Conservation (phyloP, 2,797 vertebrate species). For the Tenualosa thibaudeaui region DNA sequence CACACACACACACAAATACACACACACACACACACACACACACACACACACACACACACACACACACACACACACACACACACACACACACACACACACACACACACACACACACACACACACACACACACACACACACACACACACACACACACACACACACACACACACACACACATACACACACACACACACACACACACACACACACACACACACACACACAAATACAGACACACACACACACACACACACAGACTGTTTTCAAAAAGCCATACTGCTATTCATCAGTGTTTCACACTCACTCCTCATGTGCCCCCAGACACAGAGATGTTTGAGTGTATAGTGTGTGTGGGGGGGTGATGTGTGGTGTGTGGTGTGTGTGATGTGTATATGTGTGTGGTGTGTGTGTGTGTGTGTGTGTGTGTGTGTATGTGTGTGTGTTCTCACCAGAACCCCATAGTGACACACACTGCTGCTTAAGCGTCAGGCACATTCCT, state of each 20-base stretch:
- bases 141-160: conserved; percentile 8
- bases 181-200: not conserved
- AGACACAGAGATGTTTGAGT: not conserved
- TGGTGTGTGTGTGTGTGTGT: not conserved
- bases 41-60: no score
- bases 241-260: no score
- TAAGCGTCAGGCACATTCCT: conserved; percentile 93
- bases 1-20: no score
- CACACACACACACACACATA: conserved; percentile 21
- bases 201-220: conserved; percentile 6
- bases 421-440: not conserved
- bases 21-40: no score
- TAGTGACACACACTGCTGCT: conserved; percentile 89
- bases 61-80: no score
- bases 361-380: not conserved
- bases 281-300: no score
- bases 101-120: not conserved
- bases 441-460: conserved; percentile 85
- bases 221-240: no score
- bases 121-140: conserved; percentile 32
- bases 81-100: no score
- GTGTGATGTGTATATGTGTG: not conserved
- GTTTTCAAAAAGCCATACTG: no score
- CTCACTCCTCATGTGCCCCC: no score
- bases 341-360: not conserved